Base-by-base conservation (phyloP, 2,797 vertebrate genomes). In the Dicrostonyx torquatus region DNA sequence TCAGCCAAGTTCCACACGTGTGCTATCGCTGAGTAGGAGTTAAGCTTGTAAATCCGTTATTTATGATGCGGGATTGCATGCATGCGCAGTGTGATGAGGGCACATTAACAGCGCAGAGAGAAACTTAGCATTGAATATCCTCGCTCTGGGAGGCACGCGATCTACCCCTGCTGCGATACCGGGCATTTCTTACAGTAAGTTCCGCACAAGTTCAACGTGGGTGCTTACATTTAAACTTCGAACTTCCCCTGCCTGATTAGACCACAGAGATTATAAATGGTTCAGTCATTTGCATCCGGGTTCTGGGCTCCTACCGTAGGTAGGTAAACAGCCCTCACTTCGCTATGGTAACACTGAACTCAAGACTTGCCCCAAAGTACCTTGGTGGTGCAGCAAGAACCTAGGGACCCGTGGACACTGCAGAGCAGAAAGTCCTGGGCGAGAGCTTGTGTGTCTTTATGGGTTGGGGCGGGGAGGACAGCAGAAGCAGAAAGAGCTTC, bases 371-470 rank as follows among this genome's bases (percentile, higher is more conserved):
- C n/a, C n/a, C n/a, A n/a, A n/a, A 88, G 94, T 62, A n/a, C n/a
- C 75, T 12, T 76, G 43, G 66, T 96, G 90, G 91, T 4, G n/a
- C 98, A 97, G 97, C 75, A 96, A 96, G 96, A 93, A 93, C 78
- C 94, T 24, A 2, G 72, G 82, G 87, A 72, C n/a, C 83, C 89
- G 78, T 79, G 66, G 89, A 78, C 89, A 92, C 13, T 94, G 91
- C 91, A 95, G 90, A 96, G 97, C 72, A 97, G 79, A 97, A 97
- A 97, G 95, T 97, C 93, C 83, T n/a, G 95, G 78, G 93, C 93
- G 50, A 87, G 34, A 88, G 97, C 89, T 76, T 90, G 90, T 80
- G 22, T 40, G 20, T 78, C 90, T 64, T n/a, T 62, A 50, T 68
- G 79, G 48, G 37, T 8, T 80, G 75, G n/a, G 58, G 37, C 14